Percentiles rank a stretch among this genome's conserved stretches.
Conservation (phyloP, 2,888 invertebrate species). For the Phyto melanocephala region DNA sequence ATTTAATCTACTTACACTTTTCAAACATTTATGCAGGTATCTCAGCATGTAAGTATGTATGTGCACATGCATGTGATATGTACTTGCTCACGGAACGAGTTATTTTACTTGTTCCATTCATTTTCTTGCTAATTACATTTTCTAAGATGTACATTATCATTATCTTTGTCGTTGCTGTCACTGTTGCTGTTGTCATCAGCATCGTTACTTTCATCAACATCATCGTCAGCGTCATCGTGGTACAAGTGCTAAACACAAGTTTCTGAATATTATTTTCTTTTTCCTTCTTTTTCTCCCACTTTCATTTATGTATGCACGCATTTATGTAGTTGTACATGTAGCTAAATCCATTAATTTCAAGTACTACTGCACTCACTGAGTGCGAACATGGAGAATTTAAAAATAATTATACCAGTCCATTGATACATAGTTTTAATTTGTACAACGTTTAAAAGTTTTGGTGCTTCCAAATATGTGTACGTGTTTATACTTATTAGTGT, state of each 20-base stretch:
- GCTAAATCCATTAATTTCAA: background rate
- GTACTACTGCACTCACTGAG: background rate
- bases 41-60: no score
- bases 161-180: slow-evolving; percentile 9
- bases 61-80: no score
- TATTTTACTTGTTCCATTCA: slow-evolving; percentile 4
- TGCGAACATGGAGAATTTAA: background rate
- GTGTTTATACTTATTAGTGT: no score
- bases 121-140: slow-evolving; percentile 56
- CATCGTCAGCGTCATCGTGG: background rate
- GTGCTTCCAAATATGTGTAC: background rate
- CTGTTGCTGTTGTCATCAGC: background rate
- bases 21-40: no score
- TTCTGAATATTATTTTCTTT: background rate
- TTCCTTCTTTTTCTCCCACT: background rate
- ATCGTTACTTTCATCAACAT: background rate
- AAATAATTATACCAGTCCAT: slow-evolving; percentile 33
- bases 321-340: background rate
- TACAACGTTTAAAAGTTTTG: background rate
- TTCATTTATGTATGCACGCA: background rate
- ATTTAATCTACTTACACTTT: background rate
- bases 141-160: slow-evolving; percentile 32
- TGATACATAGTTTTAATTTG: slow-evolving; percentile 11
- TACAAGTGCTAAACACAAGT: background rate
- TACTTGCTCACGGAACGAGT: no score